Base-by-base conservation (phyloP, 2,797 vertebrate species). In the Tangara arthus region DNA sequence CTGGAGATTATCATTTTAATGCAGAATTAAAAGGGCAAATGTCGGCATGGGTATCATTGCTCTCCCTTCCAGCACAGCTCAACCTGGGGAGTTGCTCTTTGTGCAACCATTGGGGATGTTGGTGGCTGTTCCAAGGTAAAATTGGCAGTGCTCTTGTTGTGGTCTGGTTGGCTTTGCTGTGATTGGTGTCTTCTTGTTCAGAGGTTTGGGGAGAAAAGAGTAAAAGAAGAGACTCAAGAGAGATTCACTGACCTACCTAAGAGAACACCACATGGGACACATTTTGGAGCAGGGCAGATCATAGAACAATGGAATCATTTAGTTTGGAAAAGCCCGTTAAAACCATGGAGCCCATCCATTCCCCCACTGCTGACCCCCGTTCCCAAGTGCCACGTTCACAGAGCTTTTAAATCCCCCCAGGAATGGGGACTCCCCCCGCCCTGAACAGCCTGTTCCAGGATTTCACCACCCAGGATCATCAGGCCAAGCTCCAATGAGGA, bases 41-140 rank as follows among this genome's bases (percentile, higher is more conserved):
- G 76, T n/a, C 80, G 77, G 1, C 11, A 3, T 2, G 65, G 70
- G 4, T 41, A 34, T 64, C 53, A 4, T 46, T 78, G 60, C 69
- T 73, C 53, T n/a, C 42, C 15, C 19, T 66, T 42, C 47, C 34
- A 21, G 2, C 2, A 4, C 44, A 7, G 68, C 27, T 63, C 49
- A 19, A 44, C 2, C 30, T 22, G 23, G 27, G 63, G 41, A 32
- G 4, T 26, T 72, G 42, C 30, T 76, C 35, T n/a, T 46, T 50
- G 55, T 30, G 57, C 22, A 50, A 30, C 30, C 3, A 0, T 3
- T 1, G 0, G 37, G 71, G 44, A 14, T 0, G 1, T 9, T 68
- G 78, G 27, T 75, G 81, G 28, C 12, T 24, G 75, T 90, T 79
- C 59, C 44, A 35, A 55, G 47, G 64, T 15, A 4, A 68, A n/a